Base-by-base conservation (phyloP, 1,140 invertebrate genomes). In the Trichoplusia ni region DNA sequence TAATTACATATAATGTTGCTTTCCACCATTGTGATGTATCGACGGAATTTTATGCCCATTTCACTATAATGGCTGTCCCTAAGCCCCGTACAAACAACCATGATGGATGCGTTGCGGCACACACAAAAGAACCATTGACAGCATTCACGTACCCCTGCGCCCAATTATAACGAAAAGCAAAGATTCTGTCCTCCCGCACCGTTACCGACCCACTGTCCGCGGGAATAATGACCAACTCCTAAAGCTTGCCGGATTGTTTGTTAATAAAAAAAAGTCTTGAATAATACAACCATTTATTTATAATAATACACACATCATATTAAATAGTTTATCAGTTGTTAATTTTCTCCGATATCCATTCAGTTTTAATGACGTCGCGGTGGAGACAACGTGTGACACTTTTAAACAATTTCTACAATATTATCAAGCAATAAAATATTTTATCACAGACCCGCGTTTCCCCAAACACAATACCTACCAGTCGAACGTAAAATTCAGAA, bases 21-120 rank as follows among this genome's bases (percentile, higher is more conserved):
- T 64, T 61, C 61, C 46, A 33, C 60, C 62, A 86, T 86, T 81
- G 77, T 81, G 75, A 79, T 77, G 71, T 76, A 81, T 77, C 73
- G 73, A 72, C 69, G 54, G 71, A 77, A 85, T 88, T 89, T 84
- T 77, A 83, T 79, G 86, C 68, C 73, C 72, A 76, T 85, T 89
- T 81, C 74, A 76, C 72, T 49, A 76, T 73, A 86, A 86, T 80
- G 70, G 75, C 49, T 54, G 61, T 27, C 67, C 69, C 29, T 64
- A 27, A 64, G 58, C 47, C 60, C 14, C 23, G 67, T 71, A 76
- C 78, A 81, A 79, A 81, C 82, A 79, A 70, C 53, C 63, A 46
- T 83, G 81, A 82, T 81, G 68, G 74, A 85, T 82, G 76, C 46
- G 46, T 60, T 47, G 71, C 85, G 86, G 82, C 79, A 44, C 46